Conservation (phyloP, 2,888 invertebrate genomes). For the Aspidiotus rigidus region DNA sequence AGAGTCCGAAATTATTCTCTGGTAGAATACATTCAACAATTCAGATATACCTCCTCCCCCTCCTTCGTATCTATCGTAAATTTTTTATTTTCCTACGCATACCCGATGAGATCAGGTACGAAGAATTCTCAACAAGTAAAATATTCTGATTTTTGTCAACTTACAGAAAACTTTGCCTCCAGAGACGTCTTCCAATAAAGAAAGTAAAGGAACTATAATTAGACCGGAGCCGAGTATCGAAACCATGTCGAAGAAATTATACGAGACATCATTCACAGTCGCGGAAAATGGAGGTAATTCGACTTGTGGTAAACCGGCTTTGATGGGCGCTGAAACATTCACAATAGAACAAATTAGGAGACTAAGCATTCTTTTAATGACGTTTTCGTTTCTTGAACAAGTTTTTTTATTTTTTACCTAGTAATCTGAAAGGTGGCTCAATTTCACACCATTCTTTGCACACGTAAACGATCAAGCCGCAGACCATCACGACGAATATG, state of each 20-base stretch:
- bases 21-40: too few relatives aligned
- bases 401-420: slow-evolving; percentile 45
- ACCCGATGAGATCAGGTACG: neutral
- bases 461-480: slow-evolving; percentile 56
- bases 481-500: slow-evolving; percentile 63
- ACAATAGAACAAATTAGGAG: slow-evolving; percentile 8
- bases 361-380: too few relatives aligned
- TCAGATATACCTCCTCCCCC: too few relatives aligned
- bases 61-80: too few relatives aligned
- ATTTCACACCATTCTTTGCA: slow-evolving; percentile 46
- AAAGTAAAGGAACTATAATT: slow-evolving; percentile 56
- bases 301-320: slow-evolving; percentile 59
- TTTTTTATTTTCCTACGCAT: too few relatives aligned
- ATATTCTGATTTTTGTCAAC: slow-evolving; percentile 38
- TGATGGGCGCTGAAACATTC: slow-evolving; percentile 52
- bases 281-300: slow-evolving; percentile 58
- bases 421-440: slow-evolving; percentile 55
- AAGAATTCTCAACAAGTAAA: neutral
- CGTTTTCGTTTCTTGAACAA: too few relatives aligned
- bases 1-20: too few relatives aligned
- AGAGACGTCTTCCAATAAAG: slow-evolving; percentile 60
- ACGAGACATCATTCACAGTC: slow-evolving; percentile 50
- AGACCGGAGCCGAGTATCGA: slow-evolving; percentile 56
- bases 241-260: slow-evolving; percentile 50
- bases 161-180: slow-evolving; percentile 62